phyloP scores from a whole-genome alignment of 2,797 vertebrate genomes.

The Notamacropus eugenii region DNA sequence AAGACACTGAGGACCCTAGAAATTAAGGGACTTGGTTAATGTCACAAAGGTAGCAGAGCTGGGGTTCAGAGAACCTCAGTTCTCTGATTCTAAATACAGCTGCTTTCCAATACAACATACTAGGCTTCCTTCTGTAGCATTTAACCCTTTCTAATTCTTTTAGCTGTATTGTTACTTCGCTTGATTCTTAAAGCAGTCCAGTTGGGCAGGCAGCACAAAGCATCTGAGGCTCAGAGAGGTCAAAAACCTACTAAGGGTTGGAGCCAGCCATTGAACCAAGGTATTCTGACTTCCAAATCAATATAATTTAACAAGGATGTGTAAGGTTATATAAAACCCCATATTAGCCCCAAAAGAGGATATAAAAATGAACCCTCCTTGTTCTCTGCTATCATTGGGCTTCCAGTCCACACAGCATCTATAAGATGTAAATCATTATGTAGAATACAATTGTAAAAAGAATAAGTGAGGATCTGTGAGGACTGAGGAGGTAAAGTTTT shows the following conservation, averaged over 20 bases:
- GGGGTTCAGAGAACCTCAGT: too few relatives aligned
- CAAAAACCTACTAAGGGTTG: neutral
- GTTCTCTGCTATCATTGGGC: neutral
- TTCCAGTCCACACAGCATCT: neutral
- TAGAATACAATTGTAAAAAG: neutral
- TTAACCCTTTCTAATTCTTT: too few relatives aligned
- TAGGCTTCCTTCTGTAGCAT: too few relatives aligned
- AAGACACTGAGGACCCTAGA: too few relatives aligned
- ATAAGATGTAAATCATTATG: neutral
- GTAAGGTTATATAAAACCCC: neutral
- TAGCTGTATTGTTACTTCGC: too few relatives aligned
- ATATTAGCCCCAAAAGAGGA: neutral
- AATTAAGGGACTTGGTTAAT: too few relatives aligned
- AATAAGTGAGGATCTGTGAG: too few relatives aligned
- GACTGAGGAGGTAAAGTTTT: neutral
- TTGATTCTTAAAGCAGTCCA: too few relatives aligned
- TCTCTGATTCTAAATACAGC: too few relatives aligned
- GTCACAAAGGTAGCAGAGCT: too few relatives aligned
- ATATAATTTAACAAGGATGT: neutral
- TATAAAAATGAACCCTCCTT: neutral
- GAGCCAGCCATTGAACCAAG: neutral
- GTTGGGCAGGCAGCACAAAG: neutral
- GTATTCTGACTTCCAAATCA: neutral
- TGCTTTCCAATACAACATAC: too few relatives aligned
- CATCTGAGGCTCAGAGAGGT: neutral